Base-by-base conservation (phyloP, 2,797 vertebrate genomes). In the Ispidina lecontei region DNA sequence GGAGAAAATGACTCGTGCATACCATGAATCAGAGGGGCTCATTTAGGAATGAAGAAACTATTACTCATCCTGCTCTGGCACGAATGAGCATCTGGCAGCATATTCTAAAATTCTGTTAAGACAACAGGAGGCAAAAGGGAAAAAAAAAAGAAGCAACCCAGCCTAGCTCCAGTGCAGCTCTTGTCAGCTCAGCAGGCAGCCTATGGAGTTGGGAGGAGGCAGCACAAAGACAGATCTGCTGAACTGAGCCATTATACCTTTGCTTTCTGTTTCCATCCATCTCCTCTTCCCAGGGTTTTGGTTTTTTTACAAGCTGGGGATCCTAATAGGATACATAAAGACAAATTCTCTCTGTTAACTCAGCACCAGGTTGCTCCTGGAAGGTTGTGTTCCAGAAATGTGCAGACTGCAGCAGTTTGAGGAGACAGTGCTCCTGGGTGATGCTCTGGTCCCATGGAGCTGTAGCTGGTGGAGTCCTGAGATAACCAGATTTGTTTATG, bases 61-160 rank as follows among this genome's bases (percentile, higher is more conserved):
- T 95, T 93, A 93, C 86, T 96, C 96, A 96, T 93, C 78, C 74
- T 89, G 84, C 91, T 93, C 93, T 94, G 95, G 94, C 93, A 82
- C 87, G 91, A 96, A 79, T 47, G 90, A 95, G 95, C 95, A 96
- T 89, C 94, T 96, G 94, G 93, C 79, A 89, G 90, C 82, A 31
- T 91, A 78, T 65, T 87, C 89, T 71, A 22, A 85, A 91, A 62
- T 89, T 84, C 73, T 90, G 87, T 89, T 94, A 91, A 95, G 91
- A 90, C 78, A 95, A 91, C 75, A 49, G 55, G 91, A 95, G 92
- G 83, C 84, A 84, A 84, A 94, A 64, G 59, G 7, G 19, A 51
- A 47, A 58, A 73, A 73, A 52, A 68, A 73, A 63, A 51, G 55
- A 67, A 19, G 4, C 37, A 39, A 39, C 14, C 37, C 37, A 20